Base-by-base conservation (phyloP, 2,797 vertebrate species). In the Lutjanus argentimaculatus region DNA sequence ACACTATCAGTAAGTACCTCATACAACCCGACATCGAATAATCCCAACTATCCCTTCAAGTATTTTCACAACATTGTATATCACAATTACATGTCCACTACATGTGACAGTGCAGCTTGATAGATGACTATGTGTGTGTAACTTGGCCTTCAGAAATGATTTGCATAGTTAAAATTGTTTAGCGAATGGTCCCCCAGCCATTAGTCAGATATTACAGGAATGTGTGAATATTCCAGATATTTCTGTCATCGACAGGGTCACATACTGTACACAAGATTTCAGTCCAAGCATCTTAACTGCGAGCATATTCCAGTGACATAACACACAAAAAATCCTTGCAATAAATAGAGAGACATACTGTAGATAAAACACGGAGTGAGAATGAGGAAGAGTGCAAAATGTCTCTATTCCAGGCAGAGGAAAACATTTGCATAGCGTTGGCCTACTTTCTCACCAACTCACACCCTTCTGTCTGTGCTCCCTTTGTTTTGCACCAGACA, bases 341-440 rank as follows among this genome's bases (percentile, higher is more conserved):
- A 51, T 67, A 67, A 72, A 86, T 61, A 79, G 49, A 85, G 57
- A 67, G 61, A 56, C 21, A 68, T 0, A 36, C 30, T 36, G 30
- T 36, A 70, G 80, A 87, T 79, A 76, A 78, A 56, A 78, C 16
- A 19, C 45, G 17, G 63, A 49, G 53, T 46, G 43, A 17, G 62
- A 75, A 82, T 42, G 67, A 77, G 72, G 78, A 81, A 58, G 65
- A 59, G 68, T 83, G 76, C 17, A 69, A 85, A 81, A 81, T 45
- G 59, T 75, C 80, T 68, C 69, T 22, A 71, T 46, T 86, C 71
- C 63, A 64, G 65, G 88, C 78, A 83, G 79, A 87, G 81, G 75
- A 69, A 91, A 88, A 90, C 79, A 91, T 90, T 91, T 92, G 83
- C 78, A 90, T 90, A 86, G 63, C 36, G 51, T 77, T 93, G 91